A percentile compares a stretch with the other conserved stretches of the same genome.
Conservation (phyloP, 2,888 invertebrate genomes). For the Acheta domesticus region DNA sequence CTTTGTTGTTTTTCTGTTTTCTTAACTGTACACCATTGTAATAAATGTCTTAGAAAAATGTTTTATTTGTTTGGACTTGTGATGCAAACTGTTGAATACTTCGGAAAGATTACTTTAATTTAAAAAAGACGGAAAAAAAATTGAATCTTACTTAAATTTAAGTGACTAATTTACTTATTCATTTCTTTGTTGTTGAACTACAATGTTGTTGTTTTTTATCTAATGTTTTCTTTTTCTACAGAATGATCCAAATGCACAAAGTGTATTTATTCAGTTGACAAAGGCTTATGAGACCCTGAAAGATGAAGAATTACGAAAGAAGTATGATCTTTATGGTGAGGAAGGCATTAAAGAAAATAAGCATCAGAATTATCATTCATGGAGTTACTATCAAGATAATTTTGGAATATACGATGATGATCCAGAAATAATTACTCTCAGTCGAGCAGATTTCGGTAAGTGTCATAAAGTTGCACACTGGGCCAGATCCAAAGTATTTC, state of each 20-base stretch:
- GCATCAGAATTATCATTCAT: constrained; percentile 69
- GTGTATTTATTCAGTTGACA: constrained; percentile 72
- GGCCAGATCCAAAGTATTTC: too few relatives aligned
- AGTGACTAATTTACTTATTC: too few relatives aligned
- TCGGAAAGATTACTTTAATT: too few relatives aligned
- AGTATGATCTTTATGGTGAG: constrained; percentile 77
- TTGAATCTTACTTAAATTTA: too few relatives aligned
- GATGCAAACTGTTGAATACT: too few relatives aligned
- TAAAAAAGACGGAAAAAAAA: too few relatives aligned
- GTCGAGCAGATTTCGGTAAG: constrained; percentile 71
- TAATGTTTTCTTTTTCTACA: constrained; percentile 44
- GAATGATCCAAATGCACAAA: constrained; percentile 71
- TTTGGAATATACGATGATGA: constrained; percentile 87
- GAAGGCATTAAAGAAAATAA: constrained; percentile 59
- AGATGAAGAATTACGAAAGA: constrained; percentile 72
- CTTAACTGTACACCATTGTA: too few relatives aligned
- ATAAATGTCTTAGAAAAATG: too few relatives aligned
- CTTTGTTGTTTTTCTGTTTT: too few relatives aligned
- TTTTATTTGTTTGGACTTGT: too few relatives aligned
- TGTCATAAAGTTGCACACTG: constrained; percentile 29
- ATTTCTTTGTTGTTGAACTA: too few relatives aligned
- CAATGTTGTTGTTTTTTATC: too few relatives aligned
- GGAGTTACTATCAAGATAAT: constrained; percentile 73
- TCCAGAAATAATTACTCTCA: constrained; percentile 73
- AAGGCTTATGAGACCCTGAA: constrained; percentile 84